Base-by-base conservation (phyloP, 2,888 invertebrate genomes). In the Plebejus argus region DNA sequence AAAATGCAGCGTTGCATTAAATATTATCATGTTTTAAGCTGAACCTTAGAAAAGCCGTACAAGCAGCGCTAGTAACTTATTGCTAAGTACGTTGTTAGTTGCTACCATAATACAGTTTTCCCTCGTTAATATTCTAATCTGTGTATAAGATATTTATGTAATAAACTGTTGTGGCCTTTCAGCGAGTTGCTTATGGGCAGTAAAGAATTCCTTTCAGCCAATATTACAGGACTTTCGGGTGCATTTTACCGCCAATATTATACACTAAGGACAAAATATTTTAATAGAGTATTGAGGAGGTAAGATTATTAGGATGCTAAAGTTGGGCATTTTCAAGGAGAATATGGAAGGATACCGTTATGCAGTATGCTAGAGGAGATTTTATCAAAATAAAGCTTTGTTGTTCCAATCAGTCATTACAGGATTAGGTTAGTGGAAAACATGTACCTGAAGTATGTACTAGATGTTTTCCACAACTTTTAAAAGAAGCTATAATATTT, bases 151-250 rank as follows among this genome's bases (percentile, higher is more conserved):
- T 66, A 66, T 66, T 66, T 66, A 72, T 15, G 23, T 33, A 76
- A 77, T 39, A 45, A 33, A 76, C 61, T 80, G 15, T 71, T 23
- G 56, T 53, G 45, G 53, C 23, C 76, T 70, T 76, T 58, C 28
- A 49, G 49, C 8, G 12, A 53, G 74, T 74, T 49, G 49, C 74
- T 74, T 74, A 53, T 53, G 53, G 74, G 45, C 49, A 15, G 45
- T 49, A 74, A 74, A 74, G 74, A 74, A 74, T 74, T 74, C 74
- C 74, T 72, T 39, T 72, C 10, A 49, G 28, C 53, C 39, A 39
- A 71, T 72, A 71, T 28, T 49, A 56, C 33, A 20, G 70, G 71
- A 20, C 39, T 39, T 45, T 72, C 23, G 45, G 45, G 7, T 76
- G 23, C 35, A 45, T 76, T 75, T 39, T 20, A 39, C 58, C 20